A percentile compares a stretch with the other conserved stretches of the same genome.
Evolutionary conservation across 2,888 invertebrate species (phyloP).

Genomic region (Tenthredo amoena): DNA sequence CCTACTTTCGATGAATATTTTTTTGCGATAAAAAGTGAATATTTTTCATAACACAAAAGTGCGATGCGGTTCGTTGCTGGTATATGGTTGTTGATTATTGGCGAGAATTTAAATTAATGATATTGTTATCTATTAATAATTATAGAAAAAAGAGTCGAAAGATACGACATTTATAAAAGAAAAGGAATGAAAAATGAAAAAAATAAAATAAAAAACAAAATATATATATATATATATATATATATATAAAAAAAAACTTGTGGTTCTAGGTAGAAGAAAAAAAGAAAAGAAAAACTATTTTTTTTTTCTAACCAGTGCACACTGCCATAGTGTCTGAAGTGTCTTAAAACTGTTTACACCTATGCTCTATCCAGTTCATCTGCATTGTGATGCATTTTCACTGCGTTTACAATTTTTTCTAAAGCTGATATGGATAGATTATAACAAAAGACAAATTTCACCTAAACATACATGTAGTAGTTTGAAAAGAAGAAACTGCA

Average conservation of each 20-base stretch:
- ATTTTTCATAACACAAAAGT: constrained; percentile 51
- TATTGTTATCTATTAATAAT: constrained; percentile 55
- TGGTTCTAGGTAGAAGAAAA: constrained; percentile 46
- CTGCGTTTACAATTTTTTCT: constrained; percentile 25
- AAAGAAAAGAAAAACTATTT: constrained; percentile 31
- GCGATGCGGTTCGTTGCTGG: constrained; percentile 52
- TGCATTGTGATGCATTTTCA: constrained; percentile 32
- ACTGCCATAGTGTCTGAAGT: constrained; percentile 53
- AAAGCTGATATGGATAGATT: constrained; percentile 45
- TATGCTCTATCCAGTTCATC: constrained; percentile 47
- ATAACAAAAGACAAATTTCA: constrained; percentile 31
- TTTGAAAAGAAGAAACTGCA: not conserved
- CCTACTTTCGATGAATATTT: constrained; percentile 30
- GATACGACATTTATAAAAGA: constrained; percentile 49
- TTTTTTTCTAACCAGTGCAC: constrained; percentile 52
- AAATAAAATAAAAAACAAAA: constrained; percentile 46
- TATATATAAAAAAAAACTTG: constrained; percentile 35
- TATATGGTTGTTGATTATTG: constrained; percentile 55
- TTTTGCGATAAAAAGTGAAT: constrained; percentile 39
- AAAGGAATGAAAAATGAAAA: constrained; percentile 46
- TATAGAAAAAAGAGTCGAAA: constrained; percentile 51
- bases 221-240: not conserved
- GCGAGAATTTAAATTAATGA: constrained; percentile 53
- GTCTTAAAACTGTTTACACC: constrained; percentile 47
- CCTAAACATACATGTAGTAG: constrained; percentile 15